These are phyloP conservation scores for Falcaria lacertinaria DNA, from an alignment of 2,888 invertebrate species.

Conservation along the genomic window DNA sequence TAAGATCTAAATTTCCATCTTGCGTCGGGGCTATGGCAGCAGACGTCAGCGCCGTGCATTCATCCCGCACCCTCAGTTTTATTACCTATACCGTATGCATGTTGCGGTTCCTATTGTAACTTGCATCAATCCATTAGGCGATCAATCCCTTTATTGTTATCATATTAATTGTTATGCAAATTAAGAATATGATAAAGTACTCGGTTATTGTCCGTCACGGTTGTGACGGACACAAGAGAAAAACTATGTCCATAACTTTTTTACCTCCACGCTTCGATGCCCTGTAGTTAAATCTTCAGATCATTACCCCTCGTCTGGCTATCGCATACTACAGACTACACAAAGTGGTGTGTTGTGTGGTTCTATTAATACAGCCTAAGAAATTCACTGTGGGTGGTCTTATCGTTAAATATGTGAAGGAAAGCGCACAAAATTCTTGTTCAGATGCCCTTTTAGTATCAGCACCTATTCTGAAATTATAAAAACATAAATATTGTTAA, in stretches of 20 bases:
- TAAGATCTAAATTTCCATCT: constrained; percentile 40
- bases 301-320: not conserved
- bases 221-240: constrained; percentile 2
- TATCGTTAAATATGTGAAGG: not conserved
- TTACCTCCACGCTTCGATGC: not conserved
- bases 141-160: constrained; percentile 65
- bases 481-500: too few species aligned
- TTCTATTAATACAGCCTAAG: not conserved
- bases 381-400: not conserved
- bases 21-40: constrained; percentile 22
- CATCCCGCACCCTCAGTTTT: constrained; percentile 67
- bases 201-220: constrained; percentile 8
- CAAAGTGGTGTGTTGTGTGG: not conserved
- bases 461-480: not conserved
- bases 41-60: constrained; percentile 56
- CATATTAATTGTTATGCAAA: constrained; percentile 38
- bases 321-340: not conserved
- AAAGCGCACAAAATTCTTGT: not conserved
- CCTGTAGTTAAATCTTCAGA: not conserved
- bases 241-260: not conserved
- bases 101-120: constrained; percentile 68
- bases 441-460: not conserved
- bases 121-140: constrained; percentile 68
- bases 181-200: constrained; percentile 19
- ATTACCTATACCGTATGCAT: constrained; percentile 71